A percentile compares a stretch with the other conserved stretches of the same genome.
Evolutionary conservation across 2,797 vertebrate species (phyloP).

Genomic region (Clamator glandarius): DNA sequence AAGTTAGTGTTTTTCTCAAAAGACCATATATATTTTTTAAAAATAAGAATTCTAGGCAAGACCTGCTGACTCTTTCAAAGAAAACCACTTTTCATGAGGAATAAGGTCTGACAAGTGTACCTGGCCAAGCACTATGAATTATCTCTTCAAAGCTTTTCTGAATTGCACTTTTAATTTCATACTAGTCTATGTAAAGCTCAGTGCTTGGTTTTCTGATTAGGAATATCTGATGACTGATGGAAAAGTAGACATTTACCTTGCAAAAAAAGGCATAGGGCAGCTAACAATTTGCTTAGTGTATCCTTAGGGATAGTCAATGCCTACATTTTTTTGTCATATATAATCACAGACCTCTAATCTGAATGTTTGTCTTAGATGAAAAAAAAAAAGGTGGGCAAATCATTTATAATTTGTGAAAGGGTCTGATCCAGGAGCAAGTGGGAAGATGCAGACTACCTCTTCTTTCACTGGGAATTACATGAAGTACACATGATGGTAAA

Average conservation of each 20-base stretch:
- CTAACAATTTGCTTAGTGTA: not conserved
- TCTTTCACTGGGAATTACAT: not conserved
- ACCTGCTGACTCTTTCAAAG: not conserved
- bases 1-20: not conserved
- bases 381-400: not conserved
- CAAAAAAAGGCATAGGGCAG: not conserved
- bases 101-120: not conserved
- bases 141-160: not conserved
- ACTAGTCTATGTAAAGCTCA: not conserved
- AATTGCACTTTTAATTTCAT: not conserved
- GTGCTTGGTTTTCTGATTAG: not conserved
- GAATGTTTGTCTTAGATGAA: not conserved
- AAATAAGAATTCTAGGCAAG: not conserved
- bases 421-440: not conserved
- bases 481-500: not conserved
- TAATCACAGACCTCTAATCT: not conserved
- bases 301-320: not conserved
- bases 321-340: fast-evolving
- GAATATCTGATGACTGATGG: not conserved
- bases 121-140: not conserved
- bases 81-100: not conserved
- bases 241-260: not conserved
- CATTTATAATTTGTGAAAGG: not conserved
- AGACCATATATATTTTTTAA: no score
- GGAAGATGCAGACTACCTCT: not conserved